Evolutionary conservation across 2,888 invertebrate genomes (phyloP), one percentile per base, ranked within the genome.

Genomic region (Heliconius erato): DNA sequence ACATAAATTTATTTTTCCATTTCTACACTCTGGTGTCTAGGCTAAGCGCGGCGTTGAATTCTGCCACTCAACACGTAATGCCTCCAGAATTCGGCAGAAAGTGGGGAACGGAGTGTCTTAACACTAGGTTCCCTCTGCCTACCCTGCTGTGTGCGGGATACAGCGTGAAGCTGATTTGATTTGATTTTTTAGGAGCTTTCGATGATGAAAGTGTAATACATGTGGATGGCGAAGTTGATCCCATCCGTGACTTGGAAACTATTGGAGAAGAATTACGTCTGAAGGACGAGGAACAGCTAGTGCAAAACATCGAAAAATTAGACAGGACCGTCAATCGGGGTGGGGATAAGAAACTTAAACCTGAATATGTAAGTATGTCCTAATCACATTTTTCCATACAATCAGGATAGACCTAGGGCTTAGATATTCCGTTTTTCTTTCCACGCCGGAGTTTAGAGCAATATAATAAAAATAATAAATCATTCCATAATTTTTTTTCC

Each of bases 171-270:
- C 28, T 28, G 2, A 28, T 28, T 28, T 28, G 1, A 28, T 28
- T 28, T 28, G 1, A 28, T 28, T 28, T 28, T 85, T n/a, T 89
- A 99, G 99, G 99, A 90, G 99, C 99, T 14, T 99, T 99, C 92
- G 99, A 99, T 86, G 99, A 99, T 90, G 98, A 99, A 81, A 99
- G 99, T 90, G 99, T 99, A 0, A 99, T 98, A 77, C 99, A 99
- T 92, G 98, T 99, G 0, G 99, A 99, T 93, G 99, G 99, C 0
- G 99, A 99, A 85, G 99, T 99, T 3, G 98, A 99, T 93, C 99
- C 99, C 0, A 97, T 99, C 0, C 97, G 99, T 81, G 99, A 99
- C 95, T 96, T 99, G 90, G 99, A 99, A 89, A 99, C 99, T 80
- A 99, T 99, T 90, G 97, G 97, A 85, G 99, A 99, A 91, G 99